Evolutionary conservation across 2,113 vertebrate species (phyloP).

Genomic region (Haemorhous mexicanus): DNA sequence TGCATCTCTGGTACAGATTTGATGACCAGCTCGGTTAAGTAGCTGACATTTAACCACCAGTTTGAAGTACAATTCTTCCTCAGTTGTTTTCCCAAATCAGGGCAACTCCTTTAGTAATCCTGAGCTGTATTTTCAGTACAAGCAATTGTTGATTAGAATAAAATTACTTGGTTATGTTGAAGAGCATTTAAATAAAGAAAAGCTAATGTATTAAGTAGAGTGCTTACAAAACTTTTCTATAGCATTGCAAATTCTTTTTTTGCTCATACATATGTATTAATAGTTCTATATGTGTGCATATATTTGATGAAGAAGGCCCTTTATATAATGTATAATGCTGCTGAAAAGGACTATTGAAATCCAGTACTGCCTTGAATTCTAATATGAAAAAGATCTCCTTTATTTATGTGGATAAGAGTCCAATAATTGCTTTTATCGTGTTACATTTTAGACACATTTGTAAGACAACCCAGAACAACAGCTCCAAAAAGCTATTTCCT

Average conservation of each 20-base stretch:
- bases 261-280: not conserved
- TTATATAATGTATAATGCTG: not conserved
- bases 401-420: not conserved
- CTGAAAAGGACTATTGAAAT: not conserved
- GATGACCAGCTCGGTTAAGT: not conserved
- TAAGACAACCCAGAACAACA: not conserved
- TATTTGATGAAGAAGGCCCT: not conserved
- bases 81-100: not conserved
- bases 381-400: fast-evolving
- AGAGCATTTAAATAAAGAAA: not conserved
- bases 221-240: not conserved
- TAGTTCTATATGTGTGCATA: not conserved
- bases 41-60: not conserved
- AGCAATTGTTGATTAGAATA: not conserved
- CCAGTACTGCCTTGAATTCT: not conserved
- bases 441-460: not conserved
- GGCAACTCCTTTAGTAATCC: not conserved
- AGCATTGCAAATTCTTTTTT: not conserved
- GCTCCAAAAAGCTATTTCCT: not conserved
- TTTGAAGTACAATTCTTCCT: not conserved
- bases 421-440: not conserved
- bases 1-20: not conserved
- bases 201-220: not conserved
- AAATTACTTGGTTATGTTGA: not conserved
- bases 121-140: not conserved